Conservation (phyloP, 2,113 vertebrate species). For the Podarcis muralis region DNA sequence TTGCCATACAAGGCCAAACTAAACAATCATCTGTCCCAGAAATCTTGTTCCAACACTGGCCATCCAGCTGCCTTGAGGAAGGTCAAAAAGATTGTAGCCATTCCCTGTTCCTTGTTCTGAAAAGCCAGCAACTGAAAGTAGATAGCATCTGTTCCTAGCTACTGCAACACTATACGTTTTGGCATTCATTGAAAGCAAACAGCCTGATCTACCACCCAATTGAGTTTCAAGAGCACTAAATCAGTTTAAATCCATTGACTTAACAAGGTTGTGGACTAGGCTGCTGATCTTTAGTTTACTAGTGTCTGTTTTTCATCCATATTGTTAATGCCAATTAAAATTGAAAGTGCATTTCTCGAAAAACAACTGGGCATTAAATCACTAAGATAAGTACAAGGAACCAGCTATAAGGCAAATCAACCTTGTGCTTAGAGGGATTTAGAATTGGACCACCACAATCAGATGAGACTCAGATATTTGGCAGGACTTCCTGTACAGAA, state of each 20-base stretch:
- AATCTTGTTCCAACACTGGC: not conserved
- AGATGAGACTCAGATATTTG: not conserved
- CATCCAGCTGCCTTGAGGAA: not conserved
- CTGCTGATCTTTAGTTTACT: not conserved
- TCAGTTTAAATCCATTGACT: not conserved
- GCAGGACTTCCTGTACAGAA: not conserved
- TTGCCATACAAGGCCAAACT: not conserved
- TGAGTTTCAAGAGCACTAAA: not conserved
- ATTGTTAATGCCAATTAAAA: not conserved
- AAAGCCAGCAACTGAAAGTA: not conserved
- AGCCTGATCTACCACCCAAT: not conserved
- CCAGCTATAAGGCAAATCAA: too few relatives aligned
- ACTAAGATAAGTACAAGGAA: not conserved
- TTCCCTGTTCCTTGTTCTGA: not conserved
- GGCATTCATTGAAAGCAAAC: not conserved
- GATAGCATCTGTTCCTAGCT: not conserved
- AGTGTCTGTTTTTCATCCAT: not conserved
- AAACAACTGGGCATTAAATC: not conserved
- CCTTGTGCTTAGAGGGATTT: slow-evolving; percentile 31
- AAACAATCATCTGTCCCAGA: not conserved
- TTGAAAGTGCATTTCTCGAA: not conserved
- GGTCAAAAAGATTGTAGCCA: not conserved
- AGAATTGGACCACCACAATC: slow-evolving; percentile 41
- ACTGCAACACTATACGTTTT: not conserved
- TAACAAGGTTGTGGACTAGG: not conserved